These are phyloP conservation scores for Drosophila punjabiensis DNA, from an alignment of 1,140 invertebrate species.

Conservation along the genomic window DNA sequence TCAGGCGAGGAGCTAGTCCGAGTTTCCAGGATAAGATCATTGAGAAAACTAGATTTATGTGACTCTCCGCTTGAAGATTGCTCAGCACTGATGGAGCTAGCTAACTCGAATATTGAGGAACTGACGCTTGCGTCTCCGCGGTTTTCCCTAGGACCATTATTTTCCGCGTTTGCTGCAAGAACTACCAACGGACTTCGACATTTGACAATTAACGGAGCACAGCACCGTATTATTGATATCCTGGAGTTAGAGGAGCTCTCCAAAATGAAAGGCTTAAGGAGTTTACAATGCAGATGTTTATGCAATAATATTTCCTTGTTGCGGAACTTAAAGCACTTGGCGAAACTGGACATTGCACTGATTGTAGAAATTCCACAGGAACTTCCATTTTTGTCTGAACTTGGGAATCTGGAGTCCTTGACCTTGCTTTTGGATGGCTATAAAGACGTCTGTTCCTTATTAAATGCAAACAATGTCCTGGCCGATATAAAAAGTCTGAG, in stretches of 20 bases:
- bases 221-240: too few relatives aligned
- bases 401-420: not conserved
- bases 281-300: not conserved
- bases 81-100: not conserved
- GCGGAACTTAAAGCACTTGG: not conserved
- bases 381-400: not conserved
- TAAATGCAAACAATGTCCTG: not conserved
- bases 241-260: not conserved
- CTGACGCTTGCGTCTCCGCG: not conserved
- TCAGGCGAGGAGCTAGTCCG: not conserved
- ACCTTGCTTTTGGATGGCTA: not conserved
- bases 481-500: not conserved
- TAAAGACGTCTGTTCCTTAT: too few relatives aligned
- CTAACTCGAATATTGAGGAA: conserved; percentile 6
- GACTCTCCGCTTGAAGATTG: not conserved
- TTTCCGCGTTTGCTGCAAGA: not conserved
- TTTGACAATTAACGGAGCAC: not conserved
- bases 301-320: not conserved
- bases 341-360: not conserved
- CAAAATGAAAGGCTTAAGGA: not conserved
- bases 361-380: too few relatives aligned
- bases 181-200: not conserved
- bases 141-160: not conserved
- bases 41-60: not conserved
- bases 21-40: not conserved